Evolutionary conservation across 2,113 vertebrate species (phyloP), one percentile per base, ranked within the genome.

Genomic region (Ranitomeya variabilis): DNA sequence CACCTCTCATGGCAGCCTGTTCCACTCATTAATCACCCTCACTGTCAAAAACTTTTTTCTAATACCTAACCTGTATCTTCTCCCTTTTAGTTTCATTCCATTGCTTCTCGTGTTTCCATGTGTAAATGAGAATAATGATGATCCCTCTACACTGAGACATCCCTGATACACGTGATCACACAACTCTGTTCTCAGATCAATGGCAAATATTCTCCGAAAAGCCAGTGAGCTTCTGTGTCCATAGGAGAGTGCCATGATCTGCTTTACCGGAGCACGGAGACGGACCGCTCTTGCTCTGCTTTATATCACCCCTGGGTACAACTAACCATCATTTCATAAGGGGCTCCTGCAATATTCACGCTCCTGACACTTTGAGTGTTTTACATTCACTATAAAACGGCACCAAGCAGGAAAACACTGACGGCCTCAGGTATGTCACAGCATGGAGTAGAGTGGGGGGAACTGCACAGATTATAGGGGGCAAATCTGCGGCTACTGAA

Each of bases 291-390:
- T 87, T 52, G 55, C 66, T 52, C 37, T 82, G 60, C 45, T 83
- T 83, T 88, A 83, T 76, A 83, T 83, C 23, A 66, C 87, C 51
- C 87, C 37, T 13, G 80, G 87, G 80, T 76, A 88, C 52, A 76
- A 76, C 67, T 74, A 88, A 88, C 1, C 67, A 88, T 81, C 69
- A 83, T 83, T 88, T 83, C 80, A 83, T 73, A 74, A 88, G 69
- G 80, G 87, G 67, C 87, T 83, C 18, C 69, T 76, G 87, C 55
- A 88, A 88, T 83, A 83, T 88, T 88, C 66, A 83, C 45, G 76
- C 64, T 26, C 26, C 19, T 82, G 67, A 83, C 54, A 74, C 21
- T 37, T 76, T 88, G 18, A 73, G 57, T 15, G 59, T n/a, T 62
- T 83, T 76, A 76, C 54, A 88, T 76, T 88, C 80, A 88, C 69